A percentile compares a stretch with the other conserved stretches of the same genome.
Conservation (phyloP, 2,797 vertebrate species). For the Spheniscus humboldti region DNA sequence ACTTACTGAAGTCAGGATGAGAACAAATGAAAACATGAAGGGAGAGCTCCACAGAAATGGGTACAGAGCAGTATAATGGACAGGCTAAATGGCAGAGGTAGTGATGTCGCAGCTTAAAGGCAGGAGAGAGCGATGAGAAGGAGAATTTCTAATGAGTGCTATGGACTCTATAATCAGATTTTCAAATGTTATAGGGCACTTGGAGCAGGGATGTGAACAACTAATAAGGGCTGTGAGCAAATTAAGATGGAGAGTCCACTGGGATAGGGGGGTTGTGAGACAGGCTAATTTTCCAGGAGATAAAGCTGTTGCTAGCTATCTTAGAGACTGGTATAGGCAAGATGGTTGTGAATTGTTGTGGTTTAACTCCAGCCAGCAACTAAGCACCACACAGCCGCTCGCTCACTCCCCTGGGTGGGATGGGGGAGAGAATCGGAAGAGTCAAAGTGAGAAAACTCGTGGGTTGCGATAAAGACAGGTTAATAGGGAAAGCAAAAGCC, state of each 20-base stretch:
- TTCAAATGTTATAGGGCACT: conserved; percentile 25
- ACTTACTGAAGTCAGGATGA: background rate
- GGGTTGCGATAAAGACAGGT: too few species aligned
- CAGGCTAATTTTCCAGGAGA: background rate
- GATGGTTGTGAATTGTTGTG: background rate
- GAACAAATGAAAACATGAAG: background rate
- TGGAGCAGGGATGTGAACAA: background rate
- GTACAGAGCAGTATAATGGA: background rate
- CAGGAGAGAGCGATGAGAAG: background rate
- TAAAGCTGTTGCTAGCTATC: background rate
- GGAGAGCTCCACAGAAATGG: background rate
- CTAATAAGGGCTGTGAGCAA: background rate
- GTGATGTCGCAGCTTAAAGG: background rate
- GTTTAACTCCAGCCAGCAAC: too few species aligned
- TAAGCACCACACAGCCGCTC: too few species aligned
- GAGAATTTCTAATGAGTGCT: background rate
- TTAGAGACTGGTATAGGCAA: background rate
- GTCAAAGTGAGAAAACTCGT: too few species aligned
- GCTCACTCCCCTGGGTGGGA: too few species aligned
- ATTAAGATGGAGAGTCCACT: background rate
- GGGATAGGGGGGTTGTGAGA: background rate
- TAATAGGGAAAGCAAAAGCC: too few species aligned
- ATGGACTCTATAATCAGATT: background rate
- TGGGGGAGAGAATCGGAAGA: too few species aligned
- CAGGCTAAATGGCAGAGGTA: background rate